Percentiles rank a stretch among this genome's conserved stretches.
Evolutionary conservation across 2,113 vertebrate species (phyloP).

Genomic region (Montifringilla adamsi): DNA sequence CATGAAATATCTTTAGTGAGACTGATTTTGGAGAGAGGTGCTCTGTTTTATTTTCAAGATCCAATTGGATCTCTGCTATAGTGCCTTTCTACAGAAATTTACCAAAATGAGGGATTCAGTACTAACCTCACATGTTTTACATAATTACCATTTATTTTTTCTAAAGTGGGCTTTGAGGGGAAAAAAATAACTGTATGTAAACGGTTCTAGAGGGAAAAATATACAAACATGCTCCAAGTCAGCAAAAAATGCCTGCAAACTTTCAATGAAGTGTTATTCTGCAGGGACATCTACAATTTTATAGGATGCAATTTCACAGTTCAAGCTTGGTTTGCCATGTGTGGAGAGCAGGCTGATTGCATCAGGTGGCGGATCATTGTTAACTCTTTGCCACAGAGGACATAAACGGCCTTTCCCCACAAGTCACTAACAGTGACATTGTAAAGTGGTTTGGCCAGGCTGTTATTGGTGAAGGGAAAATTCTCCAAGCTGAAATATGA

Average conservation of each 20-base stretch:
- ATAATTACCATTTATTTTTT: conserved; percentile 17
- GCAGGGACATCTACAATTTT: conserved; percentile 22
- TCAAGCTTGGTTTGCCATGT: conserved; percentile 32
- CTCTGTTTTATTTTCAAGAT: not conserved
- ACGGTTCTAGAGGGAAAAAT: not conserved
- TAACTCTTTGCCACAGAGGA: conserved; percentile 20
- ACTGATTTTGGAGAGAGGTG: not conserved
- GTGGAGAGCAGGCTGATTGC: conserved; percentile 26
- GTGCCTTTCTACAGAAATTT: not conserved
- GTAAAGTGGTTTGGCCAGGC: not conserved
- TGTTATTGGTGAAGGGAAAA: not conserved
- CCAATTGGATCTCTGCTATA: not conserved
- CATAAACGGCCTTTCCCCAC: not conserved
- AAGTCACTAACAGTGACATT: not conserved
- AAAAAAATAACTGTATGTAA: not conserved
- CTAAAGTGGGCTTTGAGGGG: not conserved
- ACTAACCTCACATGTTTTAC: not conserved
- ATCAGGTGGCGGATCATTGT: conserved; percentile 30
- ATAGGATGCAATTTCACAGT: conserved; percentile 40
- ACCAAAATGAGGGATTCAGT: not conserved
- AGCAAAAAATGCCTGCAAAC: conserved; percentile 37
- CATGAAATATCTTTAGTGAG: not conserved
- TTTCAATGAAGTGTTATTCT: conserved; percentile 46
- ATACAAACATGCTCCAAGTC: conserved; percentile 18
- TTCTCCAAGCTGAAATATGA: not conserved